Evolutionary conservation across 2,888 invertebrate species (phyloP).

Genomic region (Augochlorella aurata): DNA sequence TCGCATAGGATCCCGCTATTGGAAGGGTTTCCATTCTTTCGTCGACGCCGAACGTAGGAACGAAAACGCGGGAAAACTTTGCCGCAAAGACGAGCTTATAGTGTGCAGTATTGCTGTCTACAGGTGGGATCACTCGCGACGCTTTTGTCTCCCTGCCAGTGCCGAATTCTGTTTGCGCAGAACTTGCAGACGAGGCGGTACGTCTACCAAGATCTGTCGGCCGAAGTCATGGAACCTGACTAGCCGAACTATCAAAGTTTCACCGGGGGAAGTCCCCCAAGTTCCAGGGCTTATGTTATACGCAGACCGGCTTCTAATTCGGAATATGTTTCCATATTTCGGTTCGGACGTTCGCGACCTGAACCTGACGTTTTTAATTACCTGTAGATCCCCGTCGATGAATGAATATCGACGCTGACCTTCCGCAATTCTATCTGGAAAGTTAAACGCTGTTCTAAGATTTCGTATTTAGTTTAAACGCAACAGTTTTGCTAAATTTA

Average conservation of each 20-base stretch:
- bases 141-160: background rate
- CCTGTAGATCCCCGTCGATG: too few species aligned
- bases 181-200: background rate
- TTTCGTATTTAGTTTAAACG: too few species aligned
- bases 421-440: too few species aligned
- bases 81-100: background rate
- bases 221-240: conserved; percentile 1
- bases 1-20: background rate
- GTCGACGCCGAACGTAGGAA: background rate
- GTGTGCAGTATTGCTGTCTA: background rate
- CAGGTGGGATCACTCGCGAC: background rate
- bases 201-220: conserved; percentile 5
- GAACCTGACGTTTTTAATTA: too few species aligned
- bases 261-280: background rate
- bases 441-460: too few species aligned
- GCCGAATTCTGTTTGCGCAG: background rate
- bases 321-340: conserved; percentile 3
- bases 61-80: background rate
- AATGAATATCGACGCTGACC: too few species aligned
- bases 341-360: too few species aligned
- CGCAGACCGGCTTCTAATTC: background rate
- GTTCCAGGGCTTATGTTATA: conserved; percentile 3
- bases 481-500: too few species aligned
- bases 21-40: background rate
- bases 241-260: conserved; percentile 12